Evolutionary conservation across 1,140 invertebrate species (phyloP).

Genomic region (Heliconius congener): DNA sequence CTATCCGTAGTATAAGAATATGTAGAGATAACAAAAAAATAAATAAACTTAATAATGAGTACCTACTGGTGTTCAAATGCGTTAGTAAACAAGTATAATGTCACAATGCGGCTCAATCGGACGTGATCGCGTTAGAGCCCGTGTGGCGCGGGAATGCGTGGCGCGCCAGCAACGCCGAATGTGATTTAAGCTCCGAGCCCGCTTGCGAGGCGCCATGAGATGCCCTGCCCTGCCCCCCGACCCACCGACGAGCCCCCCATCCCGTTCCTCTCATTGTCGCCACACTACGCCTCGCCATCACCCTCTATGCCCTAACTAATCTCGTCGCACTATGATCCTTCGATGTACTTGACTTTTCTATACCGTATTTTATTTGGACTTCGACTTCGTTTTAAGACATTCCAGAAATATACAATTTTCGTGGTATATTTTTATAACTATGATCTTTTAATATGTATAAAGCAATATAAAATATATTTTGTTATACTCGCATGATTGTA

Average conservation of each 20-base stretch:
- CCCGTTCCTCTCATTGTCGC: slow-evolving; percentile 27
- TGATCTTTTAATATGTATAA: no score
- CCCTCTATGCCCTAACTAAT: slow-evolving; percentile 25
- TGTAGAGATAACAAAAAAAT: not conserved
- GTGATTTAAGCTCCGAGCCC: slow-evolving; percentile 63
- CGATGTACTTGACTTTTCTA: slow-evolving; percentile 35
- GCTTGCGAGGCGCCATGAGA: slow-evolving; percentile 48
- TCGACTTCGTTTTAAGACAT: not conserved
- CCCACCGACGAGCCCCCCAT: slow-evolving; percentile 32
- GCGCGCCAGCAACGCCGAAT: slow-evolving; percentile 62
- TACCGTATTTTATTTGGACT: not conserved
- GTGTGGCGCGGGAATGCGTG: slow-evolving; percentile 47
- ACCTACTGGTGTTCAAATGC: slow-evolving; percentile 17
- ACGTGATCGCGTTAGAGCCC: slow-evolving; percentile 1
- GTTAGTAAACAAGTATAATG: slow-evolving; percentile 4
- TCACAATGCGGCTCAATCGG: slow-evolving; percentile 8
- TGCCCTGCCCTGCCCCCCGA: slow-evolving; percentile 49
- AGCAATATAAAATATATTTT: no score
- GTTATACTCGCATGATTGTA: no score
- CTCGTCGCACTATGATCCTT: slow-evolving; percentile 40
- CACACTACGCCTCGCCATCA: slow-evolving; percentile 18
- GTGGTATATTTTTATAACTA: no score
- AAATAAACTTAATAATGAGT: slow-evolving; percentile 14
- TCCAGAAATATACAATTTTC: no score
- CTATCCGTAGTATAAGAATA: slow-evolving; percentile 11